Base-by-base conservation (phyloP, 2,797 vertebrate genomes). In the Eupleurogrammus muticus region DNA sequence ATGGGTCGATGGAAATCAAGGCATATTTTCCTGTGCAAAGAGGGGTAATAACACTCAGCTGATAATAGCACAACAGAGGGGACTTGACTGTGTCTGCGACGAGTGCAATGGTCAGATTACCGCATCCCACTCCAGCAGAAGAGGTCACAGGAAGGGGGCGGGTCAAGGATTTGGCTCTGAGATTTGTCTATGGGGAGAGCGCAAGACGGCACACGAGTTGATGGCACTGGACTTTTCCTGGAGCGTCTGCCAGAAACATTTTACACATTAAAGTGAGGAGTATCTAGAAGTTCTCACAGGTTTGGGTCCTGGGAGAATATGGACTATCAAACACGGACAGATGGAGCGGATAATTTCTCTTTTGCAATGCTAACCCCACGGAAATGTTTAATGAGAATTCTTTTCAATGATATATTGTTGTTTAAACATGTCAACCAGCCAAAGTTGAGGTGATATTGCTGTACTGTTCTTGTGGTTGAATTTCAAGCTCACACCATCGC, bases 1-100 rank as follows among this genome's bases (percentile, higher is more conserved):
- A 93, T 86, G 87, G 95, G 96, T 98, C 96, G 94, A 97, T 98
- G 94, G 90, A 95, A 96, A 96, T 96, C 92, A 92, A 94, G 93
- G 94, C 86, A 84, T 92, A 94, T 95, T 94, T 93, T 94, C 92
- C 90, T 88, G 93, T 95, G 95, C 94, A 95, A 96, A 96, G 95
- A 95, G 90, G 90, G 94, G 91, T 93, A 95, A 95, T 96, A 95
- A 96, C 95, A 95, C 94, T 96, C 93, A 92, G 92, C 93, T 93
- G 94, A 92, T 95, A 95, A 94, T 92, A 92, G 86, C 87, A 93
- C 88, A 93, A 94, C 94, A 93, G 94, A 92, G 92, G 90, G 83
- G 88, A 92, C 87, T 92, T 21, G 42, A 69, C 76, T 46, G 66
- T 75, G 84, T 87, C 81, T 83, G 76, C 48, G 17, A 85, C 86